Evolutionary conservation across 2,113 vertebrate genomes (phyloP).

Genomic region (Setophaga petechia): DNA sequence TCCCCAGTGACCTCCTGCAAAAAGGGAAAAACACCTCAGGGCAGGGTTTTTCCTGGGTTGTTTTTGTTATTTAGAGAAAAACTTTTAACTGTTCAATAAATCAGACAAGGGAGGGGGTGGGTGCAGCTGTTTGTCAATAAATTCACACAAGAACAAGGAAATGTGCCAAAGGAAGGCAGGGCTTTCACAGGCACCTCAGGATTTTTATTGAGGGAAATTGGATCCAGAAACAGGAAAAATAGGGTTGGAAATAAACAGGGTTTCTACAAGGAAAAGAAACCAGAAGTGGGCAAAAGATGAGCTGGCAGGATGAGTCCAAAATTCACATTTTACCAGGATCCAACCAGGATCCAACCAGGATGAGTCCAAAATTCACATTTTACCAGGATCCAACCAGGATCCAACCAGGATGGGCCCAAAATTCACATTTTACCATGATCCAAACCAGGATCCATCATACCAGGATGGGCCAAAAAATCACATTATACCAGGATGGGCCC

Average conservation of each 20-base stretch:
- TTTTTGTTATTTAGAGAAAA: background rate
- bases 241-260: background rate
- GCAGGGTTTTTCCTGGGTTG: background rate
- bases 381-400: too few species aligned
- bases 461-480: background rate
- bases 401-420: background rate
- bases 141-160: background rate
- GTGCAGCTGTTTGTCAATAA: background rate
- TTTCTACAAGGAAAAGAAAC: background rate
- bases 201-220: background rate
- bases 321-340: background rate
- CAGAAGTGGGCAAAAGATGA: background rate
- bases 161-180: background rate
- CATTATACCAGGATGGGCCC: too few species aligned
- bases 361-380: background rate
- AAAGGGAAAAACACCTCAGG: constrained; percentile 20
- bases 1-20: background rate
- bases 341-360: background rate
- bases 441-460: too few species aligned
- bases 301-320: background rate
- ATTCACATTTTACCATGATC: background rate
- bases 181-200: background rate
- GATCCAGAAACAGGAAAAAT: background rate
- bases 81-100: background rate
- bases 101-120: background rate